Percentiles rank a stretch among this genome's conserved stretches.
Conservation (phyloP, 2,113 vertebrate species). For the Reinhardtius hippoglossoides region DNA sequence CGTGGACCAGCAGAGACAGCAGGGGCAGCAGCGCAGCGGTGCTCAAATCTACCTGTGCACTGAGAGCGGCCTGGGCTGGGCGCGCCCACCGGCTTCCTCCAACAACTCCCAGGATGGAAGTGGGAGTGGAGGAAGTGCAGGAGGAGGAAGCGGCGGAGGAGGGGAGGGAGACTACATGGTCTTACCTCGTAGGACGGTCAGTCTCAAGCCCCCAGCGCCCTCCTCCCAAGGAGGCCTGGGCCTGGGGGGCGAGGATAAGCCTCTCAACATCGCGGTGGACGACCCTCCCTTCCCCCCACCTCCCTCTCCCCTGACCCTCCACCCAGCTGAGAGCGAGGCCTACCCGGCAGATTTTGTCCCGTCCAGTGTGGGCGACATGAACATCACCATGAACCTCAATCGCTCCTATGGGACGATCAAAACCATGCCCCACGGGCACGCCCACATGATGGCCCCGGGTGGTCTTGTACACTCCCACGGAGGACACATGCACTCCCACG, state of each 20-base stretch:
- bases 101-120: constrained; percentile 78
- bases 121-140: constrained; percentile 70
- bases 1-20: constrained; percentile 84
- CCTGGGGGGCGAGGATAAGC: constrained; percentile 86
- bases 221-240: constrained; percentile 74
- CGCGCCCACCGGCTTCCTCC: constrained; percentile 79
- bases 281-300: constrained; percentile 89
- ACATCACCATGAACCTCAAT: constrained; percentile 90
- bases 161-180: constrained; percentile 97
- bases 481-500: constrained; percentile 80
- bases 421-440: constrained; percentile 78
- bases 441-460: constrained; percentile 72
- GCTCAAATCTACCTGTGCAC: constrained; percentile 93
- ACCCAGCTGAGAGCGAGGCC: constrained; percentile 85
- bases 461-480: constrained; percentile 75
- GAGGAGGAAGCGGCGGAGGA: constrained; percentile 71
- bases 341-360: constrained; percentile 90
- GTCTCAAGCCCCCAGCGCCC: constrained; percentile 88
- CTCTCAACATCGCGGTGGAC: constrained; percentile 85
- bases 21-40: constrained; percentile 70
- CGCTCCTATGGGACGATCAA: constrained; percentile 94
- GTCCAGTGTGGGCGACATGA: constrained; percentile 85
- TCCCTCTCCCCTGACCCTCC: constrained; percentile 84
- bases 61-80: constrained; percentile 91
- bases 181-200: constrained; percentile 91